A percentile compares a stretch with the other conserved stretches of the same genome.
These are phyloP conservation scores for Prosapia bicincta DNA, from an alignment of 2,888 invertebrate species.

Conservation along the genomic window DNA sequence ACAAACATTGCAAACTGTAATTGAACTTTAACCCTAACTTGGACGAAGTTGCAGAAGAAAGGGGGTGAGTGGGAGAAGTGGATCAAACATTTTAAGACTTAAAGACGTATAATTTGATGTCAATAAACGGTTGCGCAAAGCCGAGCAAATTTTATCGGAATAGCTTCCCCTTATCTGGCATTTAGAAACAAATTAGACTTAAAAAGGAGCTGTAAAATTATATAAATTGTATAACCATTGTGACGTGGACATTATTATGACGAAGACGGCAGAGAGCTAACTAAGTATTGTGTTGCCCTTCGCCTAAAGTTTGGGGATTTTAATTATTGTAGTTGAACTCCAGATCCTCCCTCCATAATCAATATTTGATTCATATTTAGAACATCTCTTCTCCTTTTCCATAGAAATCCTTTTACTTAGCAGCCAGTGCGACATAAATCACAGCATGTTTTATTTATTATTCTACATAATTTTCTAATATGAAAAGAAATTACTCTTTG, in stretches of 20 bases:
- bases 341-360: background rate
- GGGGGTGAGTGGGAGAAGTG: background rate
- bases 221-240: background rate
- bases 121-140: background rate
- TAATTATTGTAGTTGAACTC: background rate
- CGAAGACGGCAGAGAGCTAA: background rate
- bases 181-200: background rate
- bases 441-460: too few species aligned
- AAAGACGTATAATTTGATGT: slow-evolving; percentile 2
- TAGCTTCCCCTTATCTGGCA: background rate
- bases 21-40: too few species aligned
- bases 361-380: background rate
- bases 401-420: too few species aligned
- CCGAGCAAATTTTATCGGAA: background rate
- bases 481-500: too few species aligned
- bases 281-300: background rate
- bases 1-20: too few species aligned
- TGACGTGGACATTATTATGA: background rate
- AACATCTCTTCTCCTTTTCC: background rate
- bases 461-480: too few species aligned
- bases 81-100: background rate
- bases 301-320: background rate
- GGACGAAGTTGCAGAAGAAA: background rate
- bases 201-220: background rate
- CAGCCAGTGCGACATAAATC: too few species aligned